Base-by-base conservation (phyloP, 2,113 vertebrate genomes). In the Burhinus oedicnemus region DNA sequence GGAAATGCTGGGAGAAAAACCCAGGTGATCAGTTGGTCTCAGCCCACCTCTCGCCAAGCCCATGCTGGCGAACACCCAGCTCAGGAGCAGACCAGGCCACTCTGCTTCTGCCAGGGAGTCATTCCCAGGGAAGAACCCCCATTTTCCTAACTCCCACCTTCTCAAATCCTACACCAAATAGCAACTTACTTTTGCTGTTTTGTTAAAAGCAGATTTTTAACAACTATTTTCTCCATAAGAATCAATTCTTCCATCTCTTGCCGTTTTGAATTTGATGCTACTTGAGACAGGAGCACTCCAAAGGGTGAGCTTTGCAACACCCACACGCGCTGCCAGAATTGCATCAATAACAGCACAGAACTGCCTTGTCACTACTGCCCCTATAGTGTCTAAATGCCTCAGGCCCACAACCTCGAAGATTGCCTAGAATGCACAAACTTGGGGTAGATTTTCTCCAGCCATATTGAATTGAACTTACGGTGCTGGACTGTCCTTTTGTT, bases 11-110 rank as follows among this genome's bases (percentile, higher is more conserved):
- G 34, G 3, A 12, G 6, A 12, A 71, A 92, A 76, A 6, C 0
- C 23, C 27, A 77, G 55, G 45, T 77, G 76, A 61, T 47, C 51
- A 83, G 62, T 36, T 55, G 49, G n/a, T 51, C 42, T 91, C 42
- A 74, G 51, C 42, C 30, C 47, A n/a, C 21, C 49, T 61, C 64
- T 80, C 5, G 0, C 18, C 57, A 76, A 57, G 20, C 36, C 25
- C 32, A 30, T 0, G 0, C 15, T 27, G 34, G 15, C 55, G 20
- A 81, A 83, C 5, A 3, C 8, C 51, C 23, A 52, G 27, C 64
- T 52, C 1, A 2, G 57, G 64, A 70, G 9, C 44, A 62, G 58
- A 61, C 8, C 19, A 49, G 54, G 51, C 15, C 45, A 16, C 40
- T 69, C 61, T 57, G 34, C 40, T 74, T 77, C 82, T 80, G 49